These are phyloP conservation scores for Epinephelus awoara DNA, from an alignment of 2,797 vertebrate species.

Conservation along the genomic window DNA sequence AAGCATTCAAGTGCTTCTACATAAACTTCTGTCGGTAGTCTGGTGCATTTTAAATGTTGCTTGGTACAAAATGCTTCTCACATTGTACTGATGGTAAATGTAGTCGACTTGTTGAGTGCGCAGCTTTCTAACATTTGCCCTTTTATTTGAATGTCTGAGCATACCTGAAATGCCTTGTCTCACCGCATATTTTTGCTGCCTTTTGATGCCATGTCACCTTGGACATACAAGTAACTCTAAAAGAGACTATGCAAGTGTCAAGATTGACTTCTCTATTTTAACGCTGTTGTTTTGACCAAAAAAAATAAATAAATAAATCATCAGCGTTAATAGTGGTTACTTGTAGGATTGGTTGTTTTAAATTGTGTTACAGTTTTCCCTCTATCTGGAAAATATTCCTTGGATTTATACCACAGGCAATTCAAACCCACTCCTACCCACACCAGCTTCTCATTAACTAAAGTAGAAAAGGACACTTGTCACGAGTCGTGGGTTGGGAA, in stretches of 20 bases:
- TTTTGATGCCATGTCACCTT: not conserved
- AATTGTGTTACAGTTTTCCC: slow-evolving; percentile 15
- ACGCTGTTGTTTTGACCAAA: slow-evolving; percentile 3
- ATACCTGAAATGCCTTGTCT: not conserved
- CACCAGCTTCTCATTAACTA: slow-evolving; percentile 43
- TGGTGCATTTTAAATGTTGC: not conserved
- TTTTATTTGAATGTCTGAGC: slow-evolving; percentile 14
- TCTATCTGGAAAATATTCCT: slow-evolving; percentile 39
- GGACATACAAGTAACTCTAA: not conserved
- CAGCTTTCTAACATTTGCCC: slow-evolving; percentile 10
- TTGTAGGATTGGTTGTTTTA: not conserved
- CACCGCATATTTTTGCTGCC: not conserved
- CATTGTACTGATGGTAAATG: not conserved
- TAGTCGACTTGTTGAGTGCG: not conserved
- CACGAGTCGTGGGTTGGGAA: slow-evolving; percentile 25
- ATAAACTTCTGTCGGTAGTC: no score
- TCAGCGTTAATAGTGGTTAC: not conserved
- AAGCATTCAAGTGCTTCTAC: no score
- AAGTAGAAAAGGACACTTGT: slow-evolving; percentile 46
- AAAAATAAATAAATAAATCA: not conserved
- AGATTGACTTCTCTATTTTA: no score
- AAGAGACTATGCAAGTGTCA: not conserved
- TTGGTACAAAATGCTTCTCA: not conserved
- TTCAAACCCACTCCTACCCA: slow-evolving; percentile 45
- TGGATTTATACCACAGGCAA: slow-evolving; percentile 21